These are phyloP conservation scores for Pantherophis alleghaniensis DNA, from an alignment of 2,797 vertebrate species.

Conservation along the genomic window DNA sequence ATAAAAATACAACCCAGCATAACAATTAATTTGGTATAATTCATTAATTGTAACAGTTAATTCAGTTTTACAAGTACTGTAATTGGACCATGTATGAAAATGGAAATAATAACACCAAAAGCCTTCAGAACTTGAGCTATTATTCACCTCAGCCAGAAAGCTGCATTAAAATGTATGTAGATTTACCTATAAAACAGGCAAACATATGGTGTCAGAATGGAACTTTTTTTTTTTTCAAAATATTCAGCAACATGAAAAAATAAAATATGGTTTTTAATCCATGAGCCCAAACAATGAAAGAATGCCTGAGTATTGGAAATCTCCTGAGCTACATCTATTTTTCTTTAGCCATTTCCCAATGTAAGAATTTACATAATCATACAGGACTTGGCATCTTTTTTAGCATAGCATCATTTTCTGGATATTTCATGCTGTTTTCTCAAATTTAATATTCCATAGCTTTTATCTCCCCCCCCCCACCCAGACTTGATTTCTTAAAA, in stretches of 20 bases:
- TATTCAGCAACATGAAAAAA: background rate
- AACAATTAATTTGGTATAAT: background rate
- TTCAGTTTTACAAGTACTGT: background rate
- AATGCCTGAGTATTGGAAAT: background rate
- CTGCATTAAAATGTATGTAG: background rate
- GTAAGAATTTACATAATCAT: background rate
- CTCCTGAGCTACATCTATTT: background rate
- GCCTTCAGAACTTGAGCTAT: background rate
- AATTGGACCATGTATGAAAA: background rate
- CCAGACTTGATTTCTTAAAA: background rate
- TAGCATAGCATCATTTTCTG: background rate
- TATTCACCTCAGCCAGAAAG: background rate
- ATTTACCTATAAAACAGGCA: background rate
- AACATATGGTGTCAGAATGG: background rate
- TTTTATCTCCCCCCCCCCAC: background rate
- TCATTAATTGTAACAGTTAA: background rate
- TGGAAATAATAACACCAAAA: background rate
- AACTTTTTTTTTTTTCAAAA: background rate
- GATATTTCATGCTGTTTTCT: background rate
- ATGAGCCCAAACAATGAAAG: background rate
- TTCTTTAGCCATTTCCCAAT: background rate
- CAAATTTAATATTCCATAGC: background rate
- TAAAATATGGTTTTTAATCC: background rate
- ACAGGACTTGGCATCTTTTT: background rate
- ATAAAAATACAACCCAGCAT: background rate